Evolutionary conservation across 2,113 vertebrate species (phyloP), one percentile per base, ranked within the genome.

Genomic region (Azemiops feae): DNA sequence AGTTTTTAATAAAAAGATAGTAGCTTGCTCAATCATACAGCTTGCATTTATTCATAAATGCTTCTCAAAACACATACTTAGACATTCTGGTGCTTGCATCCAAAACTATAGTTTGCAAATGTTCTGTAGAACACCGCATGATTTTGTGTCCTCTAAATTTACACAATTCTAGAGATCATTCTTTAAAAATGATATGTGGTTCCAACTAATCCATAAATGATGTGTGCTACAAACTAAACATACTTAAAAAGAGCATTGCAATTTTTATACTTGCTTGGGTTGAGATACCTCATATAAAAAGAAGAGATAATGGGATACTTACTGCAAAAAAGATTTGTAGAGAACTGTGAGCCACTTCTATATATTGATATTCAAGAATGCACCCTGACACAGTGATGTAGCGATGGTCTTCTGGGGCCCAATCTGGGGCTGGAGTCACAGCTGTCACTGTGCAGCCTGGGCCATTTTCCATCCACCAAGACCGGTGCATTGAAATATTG

Each of bases 391-490:
- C 98, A 94, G 99, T 99, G 97, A 99, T 99, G 95, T 99, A 99
- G 91, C 99, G 98, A 97, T 99, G 99, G 97, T 99, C 99, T 95
- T 99, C 98, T 0, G 99, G 99, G 58, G 99, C 99, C 99, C 99
- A 99, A 94, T 99, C 98, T 0, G 99, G 99, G n/a, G 99, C 98
- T 20, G 99, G 99, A 89, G 98, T 99, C 96, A 99, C 98, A n/a
- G 98, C 98, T 58, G 98, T 99, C 97, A 99, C 99, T 64, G 96
- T 98, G 97, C 99, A 99, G 94, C 99, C 99, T 0, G 99, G 99
- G 91, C 99, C 99, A 30, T 99, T 99, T 97, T 99, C 99, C 99
- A 99, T 99, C 99, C 99, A 99, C 99, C 99, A 99, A 96, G 99
- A 99, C 92, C 99, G 99, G 97, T 99, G 99, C 99, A 99, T 99